phyloP scores from a whole-genome alignment of 2,113 vertebrate species.

The Ptilonorhynchus violaceus region DNA sequence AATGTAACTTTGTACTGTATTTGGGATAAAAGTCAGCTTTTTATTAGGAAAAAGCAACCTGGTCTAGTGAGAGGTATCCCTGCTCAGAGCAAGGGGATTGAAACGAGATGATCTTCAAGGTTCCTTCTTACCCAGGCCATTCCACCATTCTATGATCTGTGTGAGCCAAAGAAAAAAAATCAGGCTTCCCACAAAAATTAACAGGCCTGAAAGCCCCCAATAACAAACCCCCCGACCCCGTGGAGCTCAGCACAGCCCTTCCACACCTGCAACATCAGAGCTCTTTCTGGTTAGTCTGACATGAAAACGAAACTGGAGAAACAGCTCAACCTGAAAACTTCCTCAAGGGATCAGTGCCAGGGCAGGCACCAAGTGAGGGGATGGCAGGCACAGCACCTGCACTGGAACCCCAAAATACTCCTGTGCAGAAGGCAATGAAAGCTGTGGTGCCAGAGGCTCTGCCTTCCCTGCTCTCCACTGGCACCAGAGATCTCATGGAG shows the following conservation, averaged over 20 bases:
- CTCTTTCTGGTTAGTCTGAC: not conserved
- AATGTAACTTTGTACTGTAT: too few relatives aligned
- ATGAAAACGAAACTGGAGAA: not conserved
- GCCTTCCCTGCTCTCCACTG: not conserved
- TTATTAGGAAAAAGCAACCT: not conserved
- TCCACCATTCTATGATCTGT: not conserved
- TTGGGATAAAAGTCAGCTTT: not conserved
- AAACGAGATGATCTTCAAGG: not conserved
- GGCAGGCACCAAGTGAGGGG: not conserved
- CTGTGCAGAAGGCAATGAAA: accelerated
- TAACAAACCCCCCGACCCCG: not conserved
- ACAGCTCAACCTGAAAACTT: not conserved
- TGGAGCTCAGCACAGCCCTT: not conserved
- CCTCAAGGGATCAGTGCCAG: not conserved
- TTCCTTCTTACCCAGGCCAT: not conserved
- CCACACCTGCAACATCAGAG: not conserved
- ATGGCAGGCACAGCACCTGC: not conserved
- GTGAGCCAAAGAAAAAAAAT: not conserved
- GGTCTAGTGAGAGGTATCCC: not conserved
- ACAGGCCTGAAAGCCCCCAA: not conserved
- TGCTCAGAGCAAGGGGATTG: not conserved
- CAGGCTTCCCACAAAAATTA: not conserved
- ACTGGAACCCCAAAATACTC: not conserved
- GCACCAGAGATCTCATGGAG: not conserved
- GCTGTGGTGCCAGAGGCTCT: not conserved